Evolutionary conservation across 2,888 invertebrate genomes (phyloP), one percentile per base, ranked within the genome.

Genomic region (Hypomecis atomaria): DNA sequence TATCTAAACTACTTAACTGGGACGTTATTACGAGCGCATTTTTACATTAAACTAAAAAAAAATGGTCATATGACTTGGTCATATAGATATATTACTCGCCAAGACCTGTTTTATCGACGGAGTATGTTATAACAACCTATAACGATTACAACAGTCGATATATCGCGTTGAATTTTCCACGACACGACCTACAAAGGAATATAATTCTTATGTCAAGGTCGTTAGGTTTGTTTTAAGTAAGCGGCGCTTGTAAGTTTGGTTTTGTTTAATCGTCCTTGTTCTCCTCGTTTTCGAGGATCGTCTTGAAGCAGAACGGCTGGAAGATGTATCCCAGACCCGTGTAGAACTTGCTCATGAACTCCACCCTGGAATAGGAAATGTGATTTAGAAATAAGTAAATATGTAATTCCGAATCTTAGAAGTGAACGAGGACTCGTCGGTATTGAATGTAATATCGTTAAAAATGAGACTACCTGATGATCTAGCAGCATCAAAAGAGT

Each of bases 341-440:
- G 86, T 97, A 98, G 92, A 98, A 98, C 89, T 98, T 98, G 90
- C 98, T 98, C 94, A 99, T 98, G 93, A 99, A 99, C 89, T 98
- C 98, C 79, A 98, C 98, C 97, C 97, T 97, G 80, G 59, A 81
- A 81, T 38, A 62, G 8, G 66, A 40, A 70, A 38, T 58, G 56
- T 38, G 45, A 6, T 42, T 50, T n/a, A 54, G 6, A 38, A 0
- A 10, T 36, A 11, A 6, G 11, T n/a, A n/a, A n/a, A n/a, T n/a
- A n/a, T n/a, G 9, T n/a, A 37, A 23, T 23, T 23, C 10, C 8
- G 8, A 6, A 50, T 6, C 36, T 6, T 6, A 34, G 33, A 34
- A 34, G 3, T 5, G 40, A 23, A 23, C 3, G 23, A 23, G 23
- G 40, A 40, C 8, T 40, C 7, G 40, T 10, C 40, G 7, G 40